Evolutionary conservation across 2,888 invertebrate genomes (phyloP).

Genomic region (Macrostomum cliftonense): DNA sequence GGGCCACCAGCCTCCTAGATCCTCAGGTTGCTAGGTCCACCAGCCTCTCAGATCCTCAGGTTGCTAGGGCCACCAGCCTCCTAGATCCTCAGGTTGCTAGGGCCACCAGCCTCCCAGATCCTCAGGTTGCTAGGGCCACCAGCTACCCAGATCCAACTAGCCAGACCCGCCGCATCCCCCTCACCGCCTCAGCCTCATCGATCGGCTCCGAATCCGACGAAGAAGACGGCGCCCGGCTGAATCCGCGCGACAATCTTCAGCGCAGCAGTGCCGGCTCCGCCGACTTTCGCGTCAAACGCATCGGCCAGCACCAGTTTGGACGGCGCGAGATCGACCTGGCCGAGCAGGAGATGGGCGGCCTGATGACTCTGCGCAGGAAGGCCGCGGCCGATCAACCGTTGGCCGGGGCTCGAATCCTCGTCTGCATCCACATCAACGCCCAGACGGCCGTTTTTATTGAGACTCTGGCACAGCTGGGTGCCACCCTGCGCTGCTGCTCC

Average conservation of each 20-base stretch:
- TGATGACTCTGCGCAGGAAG: constrained; percentile 74
- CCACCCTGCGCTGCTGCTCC: constrained; percentile 78
- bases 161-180: too few species aligned
- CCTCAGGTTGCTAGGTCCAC: too few species aligned
- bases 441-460: constrained; percentile 83
- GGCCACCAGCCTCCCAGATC: too few species aligned
- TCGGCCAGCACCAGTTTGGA: constrained; percentile 77
- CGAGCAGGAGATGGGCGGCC: constrained; percentile 94
- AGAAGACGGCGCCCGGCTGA: too few species aligned
- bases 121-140: too few species aligned
- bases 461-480: constrained; percentile 66
- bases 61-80: too few species aligned
- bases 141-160: too few species aligned
- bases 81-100: too few species aligned
- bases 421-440: constrained; percentile 92
- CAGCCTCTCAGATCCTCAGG: too few species aligned
- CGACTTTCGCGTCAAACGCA: constrained; percentile 81
- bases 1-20: too few species aligned
- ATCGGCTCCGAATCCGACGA: too few species aligned
- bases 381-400: constrained; percentile 76
- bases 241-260: constrained; percentile 39
- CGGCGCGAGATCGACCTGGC: constrained; percentile 90
- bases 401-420: constrained; percentile 81
- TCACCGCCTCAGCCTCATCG: too few species aligned
- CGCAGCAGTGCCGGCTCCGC: constrained; percentile 62